Evolutionary conservation across 2,888 invertebrate species (phyloP).

Genomic region (Mythimna impura): DNA sequence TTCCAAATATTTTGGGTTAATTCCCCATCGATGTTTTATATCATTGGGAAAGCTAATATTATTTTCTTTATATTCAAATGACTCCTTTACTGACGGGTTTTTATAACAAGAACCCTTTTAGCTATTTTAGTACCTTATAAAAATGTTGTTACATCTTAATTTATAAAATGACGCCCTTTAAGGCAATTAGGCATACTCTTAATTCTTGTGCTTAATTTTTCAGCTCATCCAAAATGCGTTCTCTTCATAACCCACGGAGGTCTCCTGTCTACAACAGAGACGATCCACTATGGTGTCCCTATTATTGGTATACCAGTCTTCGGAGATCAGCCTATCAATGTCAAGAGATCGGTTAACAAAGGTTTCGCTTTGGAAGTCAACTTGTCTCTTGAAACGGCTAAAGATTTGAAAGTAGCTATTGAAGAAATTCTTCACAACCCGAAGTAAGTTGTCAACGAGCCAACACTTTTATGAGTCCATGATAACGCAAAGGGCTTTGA

Average conservation of each 20-base stretch:
- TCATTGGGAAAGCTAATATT: background rate
- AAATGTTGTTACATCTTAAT: background rate
- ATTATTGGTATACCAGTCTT: conserved; percentile 80
- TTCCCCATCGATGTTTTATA: conserved; percentile 2
- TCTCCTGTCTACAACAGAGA: conserved; percentile 78
- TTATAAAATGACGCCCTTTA: background rate
- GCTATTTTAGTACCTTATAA: background rate
- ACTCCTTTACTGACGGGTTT: background rate
- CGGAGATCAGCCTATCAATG: conserved; percentile 79
- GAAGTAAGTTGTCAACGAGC: conserved; percentile 64
- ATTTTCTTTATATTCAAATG: background rate
- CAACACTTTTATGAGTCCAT: too few species aligned
- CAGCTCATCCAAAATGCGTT: conserved; percentile 80
- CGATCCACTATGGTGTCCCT: conserved; percentile 78
- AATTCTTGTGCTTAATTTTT: conserved; percentile 33
- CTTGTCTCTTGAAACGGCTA: conserved; percentile 62
- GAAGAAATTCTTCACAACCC: conserved; percentile 69
- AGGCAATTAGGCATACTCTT: background rate
- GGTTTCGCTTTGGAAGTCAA: conserved; percentile 75
- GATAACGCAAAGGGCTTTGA: background rate
- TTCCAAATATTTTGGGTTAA: conserved; percentile 13
- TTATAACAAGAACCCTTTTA: background rate
- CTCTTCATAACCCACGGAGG: conserved; percentile 84
- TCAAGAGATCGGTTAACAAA: conserved; percentile 70
- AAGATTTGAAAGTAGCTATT: conserved; percentile 70